These are phyloP conservation scores for Caenorhabditis uteleia DNA, from an alignment of 2,888 invertebrate species.

Conservation along the genomic window DNA sequence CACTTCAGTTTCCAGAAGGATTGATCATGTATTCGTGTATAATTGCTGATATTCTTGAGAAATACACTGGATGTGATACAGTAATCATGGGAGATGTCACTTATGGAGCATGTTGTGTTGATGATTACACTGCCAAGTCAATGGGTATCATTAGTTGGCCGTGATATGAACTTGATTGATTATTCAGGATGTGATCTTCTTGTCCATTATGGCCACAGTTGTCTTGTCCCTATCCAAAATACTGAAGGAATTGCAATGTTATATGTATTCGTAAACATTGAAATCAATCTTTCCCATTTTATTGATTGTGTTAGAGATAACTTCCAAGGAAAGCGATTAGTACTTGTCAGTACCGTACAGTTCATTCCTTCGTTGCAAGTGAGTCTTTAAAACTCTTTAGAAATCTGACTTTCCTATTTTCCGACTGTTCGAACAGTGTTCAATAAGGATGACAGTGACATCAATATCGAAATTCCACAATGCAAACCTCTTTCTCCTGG, in stretches of 20 bases:
- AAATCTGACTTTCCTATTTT: constrained; percentile 1
- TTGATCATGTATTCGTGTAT: constrained; percentile 89
- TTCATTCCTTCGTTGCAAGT: constrained; percentile 92
- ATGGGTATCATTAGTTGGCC: constrained; percentile 73
- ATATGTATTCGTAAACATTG: constrained; percentile 97
- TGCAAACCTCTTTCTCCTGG: constrained; percentile 93
- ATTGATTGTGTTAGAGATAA: constrained; percentile 79
- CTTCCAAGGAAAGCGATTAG: constrained; percentile 74
- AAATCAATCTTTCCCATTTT: constrained; percentile 91
- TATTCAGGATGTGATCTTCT: constrained; percentile 65
- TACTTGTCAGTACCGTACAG: constrained; percentile 94
- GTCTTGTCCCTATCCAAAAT: constrained; percentile 74
- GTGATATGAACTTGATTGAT: no score
- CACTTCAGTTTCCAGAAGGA: constrained; percentile 94
- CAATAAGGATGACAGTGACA: constrained; percentile 52
- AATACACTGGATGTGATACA: constrained; percentile 76
- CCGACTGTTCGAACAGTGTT: constrained; percentile 36
- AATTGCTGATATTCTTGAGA: constrained; percentile 88
- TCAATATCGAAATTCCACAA: constrained; percentile 77
- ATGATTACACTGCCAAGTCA: constrained; percentile 90
- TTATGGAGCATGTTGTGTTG: constrained; percentile 98
- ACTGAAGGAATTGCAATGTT: constrained; percentile 82
- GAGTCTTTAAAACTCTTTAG: constrained; percentile 69
- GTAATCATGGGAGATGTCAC: constrained; percentile 99
- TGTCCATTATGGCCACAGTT: constrained; percentile 96